Evolutionary conservation across 1,140 invertebrate species (phyloP), one percentile per base, ranked within the genome.

Genomic region (Zophobas morio): DNA sequence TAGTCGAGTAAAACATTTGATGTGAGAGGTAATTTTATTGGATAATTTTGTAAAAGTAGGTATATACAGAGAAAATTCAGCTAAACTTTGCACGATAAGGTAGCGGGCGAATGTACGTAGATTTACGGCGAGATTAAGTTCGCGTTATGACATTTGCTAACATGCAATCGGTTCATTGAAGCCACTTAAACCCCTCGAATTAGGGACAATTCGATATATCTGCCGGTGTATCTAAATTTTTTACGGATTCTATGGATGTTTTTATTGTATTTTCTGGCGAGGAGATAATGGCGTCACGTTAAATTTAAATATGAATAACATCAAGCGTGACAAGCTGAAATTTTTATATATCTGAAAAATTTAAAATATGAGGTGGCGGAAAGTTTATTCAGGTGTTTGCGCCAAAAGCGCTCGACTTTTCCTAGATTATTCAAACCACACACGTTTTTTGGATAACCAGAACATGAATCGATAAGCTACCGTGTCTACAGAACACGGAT

Each of bases 141-240:
- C 51, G 51, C 70, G 70, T 72, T 72, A 72, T 72, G 70, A 72
- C 70, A 72, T 72, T 72, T 72, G 70, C 36, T 33, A 72, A 72
- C 70, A 72, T 72, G 70, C 70, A 51, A 72, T 72, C 70, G 42
- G 70, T 72, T 72, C 70, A 72, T 72, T 72, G 70, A 72, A 66
- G 70, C 51, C 70, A 72, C 70, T 72, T 72, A 72, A 72, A 39
- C 46, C 46, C 35, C 51, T 72, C 39, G 51, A 72, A 72, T 72
- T 72, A 72, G 33, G 70, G 46, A 72, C 36, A 40, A 72, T 70
- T 70, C 36, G 46, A 47, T 47, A 53, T 72, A 72, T 72, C 70
- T 72, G 6, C 32, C 34, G 34, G 37, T 60, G 57, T 60, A 72
- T 72, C 70, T 53, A 54, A 2, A 66, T 66, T 71, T 70, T 70